Percentiles rank a stretch among this genome's conserved stretches.
These are phyloP conservation scores for Drosophila pullipes DNA, from an alignment of 2,888 invertebrate species.

Conservation along the genomic window DNA sequence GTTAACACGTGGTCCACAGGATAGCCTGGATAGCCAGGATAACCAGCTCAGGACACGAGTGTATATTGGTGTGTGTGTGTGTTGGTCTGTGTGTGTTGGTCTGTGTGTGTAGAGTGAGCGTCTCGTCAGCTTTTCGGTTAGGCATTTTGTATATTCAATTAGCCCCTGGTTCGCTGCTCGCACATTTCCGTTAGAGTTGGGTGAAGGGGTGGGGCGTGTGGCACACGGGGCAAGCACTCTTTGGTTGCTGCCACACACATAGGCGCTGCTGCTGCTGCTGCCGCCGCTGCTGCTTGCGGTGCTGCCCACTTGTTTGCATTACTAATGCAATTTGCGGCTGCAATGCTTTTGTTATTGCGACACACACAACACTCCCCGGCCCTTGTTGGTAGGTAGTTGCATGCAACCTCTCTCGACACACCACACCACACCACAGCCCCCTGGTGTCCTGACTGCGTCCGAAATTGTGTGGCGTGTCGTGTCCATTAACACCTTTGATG, in stretches of 20 bases:
- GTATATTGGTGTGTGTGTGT: background rate
- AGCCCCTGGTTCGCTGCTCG: slow-evolving; percentile 34
- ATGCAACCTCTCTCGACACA: background rate
- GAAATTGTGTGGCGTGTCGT: slow-evolving; percentile 80
- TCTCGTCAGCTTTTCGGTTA: slow-evolving; percentile 43
- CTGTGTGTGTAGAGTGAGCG: slow-evolving; percentile 12
- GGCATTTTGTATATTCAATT: slow-evolving; percentile 75
- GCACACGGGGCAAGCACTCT: background rate
- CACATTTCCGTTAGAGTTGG: slow-evolving; percentile 43
- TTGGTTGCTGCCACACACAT: slow-evolving; percentile 3
- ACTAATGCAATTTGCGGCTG: slow-evolving; percentile 79
- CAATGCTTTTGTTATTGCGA: slow-evolving; percentile 71
- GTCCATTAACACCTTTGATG: slow-evolving; percentile 80
- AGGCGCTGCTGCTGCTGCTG: slow-evolving; percentile 16
- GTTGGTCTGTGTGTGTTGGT: background rate
- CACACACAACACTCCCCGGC: slow-evolving; percentile 13
- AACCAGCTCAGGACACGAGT: slow-evolving; percentile 3
- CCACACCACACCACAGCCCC: background rate
- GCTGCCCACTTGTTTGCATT: slow-evolving; percentile 74
- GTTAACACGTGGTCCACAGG: slow-evolving; percentile 69
- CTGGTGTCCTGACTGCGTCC: slow-evolving; percentile 4
- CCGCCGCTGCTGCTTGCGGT: slow-evolving; percentile 11
- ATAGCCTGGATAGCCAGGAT: slow-evolving; percentile 1
- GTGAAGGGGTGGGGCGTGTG: background rate
- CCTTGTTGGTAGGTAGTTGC: background rate